Percentiles rank a stretch among this genome's conserved stretches.
These are phyloP conservation scores for Columba janthina DNA, from an alignment of 2,113 vertebrate species.

Conservation along the genomic window DNA sequence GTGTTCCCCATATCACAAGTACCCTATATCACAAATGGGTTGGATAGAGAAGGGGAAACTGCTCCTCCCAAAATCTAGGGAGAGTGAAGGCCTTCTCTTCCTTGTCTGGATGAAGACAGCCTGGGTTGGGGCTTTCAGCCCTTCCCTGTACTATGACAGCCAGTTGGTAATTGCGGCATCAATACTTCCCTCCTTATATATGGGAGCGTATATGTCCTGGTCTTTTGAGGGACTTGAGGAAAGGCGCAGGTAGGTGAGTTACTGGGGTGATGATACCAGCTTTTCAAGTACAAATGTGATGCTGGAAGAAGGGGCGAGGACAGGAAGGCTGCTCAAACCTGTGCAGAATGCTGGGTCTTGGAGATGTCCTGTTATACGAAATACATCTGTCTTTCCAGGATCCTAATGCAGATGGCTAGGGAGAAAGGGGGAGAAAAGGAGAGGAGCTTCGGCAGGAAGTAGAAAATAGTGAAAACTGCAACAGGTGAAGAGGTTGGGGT, in stretches of 20 bases:
- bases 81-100: background rate
- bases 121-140: background rate
- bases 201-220: background rate
- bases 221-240: background rate
- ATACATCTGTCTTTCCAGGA: background rate
- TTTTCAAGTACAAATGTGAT: background rate
- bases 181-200: background rate
- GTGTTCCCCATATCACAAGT: background rate
- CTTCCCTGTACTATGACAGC: background rate
- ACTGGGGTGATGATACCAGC: background rate
- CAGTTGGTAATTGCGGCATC: background rate
- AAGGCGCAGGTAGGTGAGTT: background rate
- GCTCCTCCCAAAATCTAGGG: background rate
- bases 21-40: background rate
- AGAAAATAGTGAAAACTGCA: background rate
- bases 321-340: background rate
- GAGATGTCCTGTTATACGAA: background rate
- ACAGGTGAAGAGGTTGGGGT: background rate
- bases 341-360: background rate
- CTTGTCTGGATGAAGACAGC: background rate
- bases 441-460: background rate
- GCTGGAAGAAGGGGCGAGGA: background rate
- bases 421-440: background rate
- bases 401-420: background rate
- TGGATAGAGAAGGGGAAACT: background rate